A percentile compares a stretch with the other conserved stretches of the same genome.
Evolutionary conservation across 2,888 invertebrate genomes (phyloP).

Genomic region (Dysmachus trigonus): DNA sequence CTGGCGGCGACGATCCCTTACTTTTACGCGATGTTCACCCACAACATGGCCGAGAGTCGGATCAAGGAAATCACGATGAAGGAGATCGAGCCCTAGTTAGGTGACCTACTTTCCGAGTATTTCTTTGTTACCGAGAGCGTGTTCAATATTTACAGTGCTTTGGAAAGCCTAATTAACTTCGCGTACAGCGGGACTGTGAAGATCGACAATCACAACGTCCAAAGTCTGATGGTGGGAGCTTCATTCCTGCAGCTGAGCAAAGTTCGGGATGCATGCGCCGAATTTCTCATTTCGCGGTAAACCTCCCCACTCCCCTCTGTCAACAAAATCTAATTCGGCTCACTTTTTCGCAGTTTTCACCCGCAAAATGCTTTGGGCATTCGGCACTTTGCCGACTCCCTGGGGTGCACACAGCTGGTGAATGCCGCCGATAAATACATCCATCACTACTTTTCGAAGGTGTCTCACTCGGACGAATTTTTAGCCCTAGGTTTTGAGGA

Average conservation of each 20-base stretch:
- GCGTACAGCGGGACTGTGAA: slow-evolving; percentile 83
- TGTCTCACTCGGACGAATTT: slow-evolving; percentile 81
- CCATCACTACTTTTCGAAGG: slow-evolving; percentile 80
- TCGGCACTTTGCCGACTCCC: slow-evolving; percentile 80
- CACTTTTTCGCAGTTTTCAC: slow-evolving; percentile 69
- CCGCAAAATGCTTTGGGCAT: slow-evolving; percentile 84
- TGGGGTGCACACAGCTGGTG: slow-evolving; percentile 75
- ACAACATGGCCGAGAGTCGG: slow-evolving; percentile 86
- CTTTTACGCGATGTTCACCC: slow-evolving; percentile 90
- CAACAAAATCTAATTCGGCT: not conserved
- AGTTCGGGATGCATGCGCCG: slow-evolving; percentile 85
- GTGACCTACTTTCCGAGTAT: slow-evolving; percentile 43
- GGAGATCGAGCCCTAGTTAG: slow-evolving; percentile 80
- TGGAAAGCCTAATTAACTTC: slow-evolving; percentile 84
- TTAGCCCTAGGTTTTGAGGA: slow-evolving; percentile 69
- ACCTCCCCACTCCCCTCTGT: not conserved
- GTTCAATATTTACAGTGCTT: slow-evolving; percentile 67
- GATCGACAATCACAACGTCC: slow-evolving; percentile 82
- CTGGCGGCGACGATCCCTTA: slow-evolving; percentile 88
- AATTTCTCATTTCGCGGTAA: slow-evolving; percentile 78
- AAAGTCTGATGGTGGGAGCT: slow-evolving; percentile 84
- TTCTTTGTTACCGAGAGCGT: not conserved
- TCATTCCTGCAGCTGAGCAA: slow-evolving; percentile 81
- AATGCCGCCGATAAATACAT: slow-evolving; percentile 82
- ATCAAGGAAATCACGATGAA: slow-evolving; percentile 83